Conservation (phyloP, 1,140 invertebrate genomes). For the Drosophila orosa region DNA sequence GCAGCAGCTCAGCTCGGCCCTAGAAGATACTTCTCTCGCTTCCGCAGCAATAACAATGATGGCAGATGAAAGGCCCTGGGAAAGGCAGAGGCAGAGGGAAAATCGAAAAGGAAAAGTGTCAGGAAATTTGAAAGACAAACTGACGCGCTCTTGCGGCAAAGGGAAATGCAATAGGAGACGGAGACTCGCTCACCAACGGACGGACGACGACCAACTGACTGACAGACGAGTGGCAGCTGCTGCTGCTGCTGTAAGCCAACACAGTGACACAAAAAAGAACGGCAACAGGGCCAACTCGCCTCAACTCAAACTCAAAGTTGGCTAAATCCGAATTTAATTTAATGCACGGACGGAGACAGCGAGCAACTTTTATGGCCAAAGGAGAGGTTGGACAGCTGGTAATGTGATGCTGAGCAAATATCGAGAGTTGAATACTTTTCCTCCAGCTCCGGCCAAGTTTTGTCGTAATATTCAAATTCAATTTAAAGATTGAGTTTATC, state of each 20-base stretch:
- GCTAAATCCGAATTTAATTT: conserved; percentile 81
- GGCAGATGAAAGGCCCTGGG: conserved; percentile 17
- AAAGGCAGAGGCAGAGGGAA: conserved; percentile 18
- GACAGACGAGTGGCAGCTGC: conserved; percentile 61
- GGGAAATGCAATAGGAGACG: conserved; percentile 61
- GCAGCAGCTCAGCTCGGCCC: conserved; percentile 9
- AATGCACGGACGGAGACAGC: conserved; percentile 76
- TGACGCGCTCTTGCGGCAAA: conserved; percentile 58
- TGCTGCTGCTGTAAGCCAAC: conserved; percentile 37
- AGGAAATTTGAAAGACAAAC: conserved; percentile 70
- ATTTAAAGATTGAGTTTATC: conserved; percentile 81
- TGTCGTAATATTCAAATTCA: conserved; percentile 79
- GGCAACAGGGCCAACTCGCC: conserved; percentile 49
- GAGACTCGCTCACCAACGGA: conserved; percentile 7
- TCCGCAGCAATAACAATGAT: conserved; percentile 26
- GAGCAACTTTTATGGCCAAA: conserved; percentile 68
- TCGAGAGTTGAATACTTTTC: conserved; percentile 58
- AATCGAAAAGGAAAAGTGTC: conserved; percentile 54
- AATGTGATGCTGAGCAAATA: conserved; percentile 78
- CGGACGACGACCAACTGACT: conserved; percentile 38
- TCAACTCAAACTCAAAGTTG: conserved; percentile 61
- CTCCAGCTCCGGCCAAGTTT: conserved; percentile 7
- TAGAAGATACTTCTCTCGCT: conserved; percentile 16
- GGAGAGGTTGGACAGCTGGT: conserved; percentile 64
- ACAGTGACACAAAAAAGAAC: conserved; percentile 64